Percentiles rank a stretch among this genome's conserved stretches.
Conservation (phyloP, 1,140 invertebrate genomes). For the Hypothenemus hampei region DNA sequence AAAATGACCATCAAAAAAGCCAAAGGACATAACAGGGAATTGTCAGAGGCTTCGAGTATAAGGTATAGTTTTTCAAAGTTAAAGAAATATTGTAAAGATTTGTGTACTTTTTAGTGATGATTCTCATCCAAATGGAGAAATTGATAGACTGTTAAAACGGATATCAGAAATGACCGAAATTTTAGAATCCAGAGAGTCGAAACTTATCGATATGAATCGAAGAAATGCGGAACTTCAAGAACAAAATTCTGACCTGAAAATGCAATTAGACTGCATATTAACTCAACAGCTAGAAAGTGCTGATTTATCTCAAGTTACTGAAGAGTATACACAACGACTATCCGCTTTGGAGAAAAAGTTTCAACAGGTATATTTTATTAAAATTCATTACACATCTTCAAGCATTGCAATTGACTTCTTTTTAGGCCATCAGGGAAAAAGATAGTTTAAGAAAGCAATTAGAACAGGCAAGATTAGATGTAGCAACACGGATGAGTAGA, state of each 20-base stretch:
- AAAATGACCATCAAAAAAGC: conserved; percentile 47
- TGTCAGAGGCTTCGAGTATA: conserved; percentile 67
- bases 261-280: conserved; percentile 55
- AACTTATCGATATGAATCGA: conserved; percentile 80
- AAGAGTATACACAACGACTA: conserved; percentile 84
- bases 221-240: conserved; percentile 82
- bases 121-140: conserved; percentile 61
- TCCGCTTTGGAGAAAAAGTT: conserved; percentile 86
- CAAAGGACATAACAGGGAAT: conserved; percentile 71
- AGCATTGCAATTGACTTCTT: no score
- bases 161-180: conserved; percentile 83
- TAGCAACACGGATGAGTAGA: conserved; percentile 58
- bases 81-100: not conserved
- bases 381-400: no score
- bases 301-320: conserved; percentile 67
- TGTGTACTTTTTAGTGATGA: conserved; percentile 59
- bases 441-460: conserved; percentile 76
- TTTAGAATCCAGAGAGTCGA: conserved; percentile 80
- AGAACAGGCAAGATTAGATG: conserved; percentile 65
- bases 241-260: conserved; percentile 69
- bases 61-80: conserved; percentile 7
- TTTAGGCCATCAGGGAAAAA: conserved; percentile 68
- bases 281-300: conserved; percentile 51
- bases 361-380: conserved; percentile 59
- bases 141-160: conserved; percentile 73